Evolutionary conservation across 1,140 invertebrate species (phyloP), one percentile per base, ranked within the genome.

Genomic region (Drosophila repleta): DNA sequence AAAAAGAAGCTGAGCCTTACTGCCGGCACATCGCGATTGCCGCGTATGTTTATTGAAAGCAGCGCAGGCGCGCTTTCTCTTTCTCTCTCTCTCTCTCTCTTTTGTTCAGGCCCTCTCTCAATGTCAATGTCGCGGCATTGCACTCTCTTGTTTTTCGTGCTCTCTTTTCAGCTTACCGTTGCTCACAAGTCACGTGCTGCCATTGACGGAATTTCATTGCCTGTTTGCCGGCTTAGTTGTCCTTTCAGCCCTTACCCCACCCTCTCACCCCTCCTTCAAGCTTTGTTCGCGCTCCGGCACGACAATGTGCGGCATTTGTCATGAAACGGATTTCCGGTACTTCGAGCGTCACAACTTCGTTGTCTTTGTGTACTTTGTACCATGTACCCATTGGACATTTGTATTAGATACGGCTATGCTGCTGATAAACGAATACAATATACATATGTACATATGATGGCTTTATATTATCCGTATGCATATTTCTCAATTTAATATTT

Each of bases 251-350:
- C 5, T n/a, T n/a, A n/a, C n/a, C 18, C 10, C 1, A 17, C 3
- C 39, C 4, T 7, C 0, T 20, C 41, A 20, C 20, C 58, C 18
- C n/a, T 15, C 10, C 17, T 4, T 39, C 21, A 49, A 4, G n/a
- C 26, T 29, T 17, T 26, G 37, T 43, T 74, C 57, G 37, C 58
- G 66, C 71, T 72, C 71, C 35, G 29, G 51, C 55, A 69, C 79
- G 64, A 83, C 83, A 89, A 88, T 88, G 76, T 72, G 76, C 78
- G 65, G 84, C 84, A 88, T 88, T 88, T 89, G 83, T 88, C 83
- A 88, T 88, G 83, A 88, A 88, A 77, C 83, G 83, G 83, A 88
- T 88, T 88, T 88, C 84, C 83, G 84, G 83, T 76, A 88, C 88
- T 88, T n/a, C 17, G 20, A 49, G 21, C 43, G 48, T 52, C 49